Evolutionary conservation across 1,140 invertebrate genomes (phyloP).

Genomic region (Copidosoma floridanum): DNA sequence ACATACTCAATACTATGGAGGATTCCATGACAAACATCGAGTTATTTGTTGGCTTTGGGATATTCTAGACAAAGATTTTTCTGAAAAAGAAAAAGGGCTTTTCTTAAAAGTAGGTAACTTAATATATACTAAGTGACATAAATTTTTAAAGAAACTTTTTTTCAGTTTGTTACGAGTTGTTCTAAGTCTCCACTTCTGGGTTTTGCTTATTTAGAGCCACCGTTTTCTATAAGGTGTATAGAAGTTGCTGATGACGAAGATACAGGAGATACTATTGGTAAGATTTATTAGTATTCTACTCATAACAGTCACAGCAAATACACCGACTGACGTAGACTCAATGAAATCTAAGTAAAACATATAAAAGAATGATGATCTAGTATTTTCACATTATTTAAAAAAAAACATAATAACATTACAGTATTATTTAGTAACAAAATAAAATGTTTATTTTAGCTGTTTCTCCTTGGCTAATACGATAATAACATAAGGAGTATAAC

Average conservation of each 20-base stretch:
- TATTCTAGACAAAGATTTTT: conserved; percentile 94
- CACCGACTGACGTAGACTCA: too few species aligned
- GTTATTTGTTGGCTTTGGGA: conserved; percentile 99
- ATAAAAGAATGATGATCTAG: too few species aligned
- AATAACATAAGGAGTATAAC: too few species aligned
- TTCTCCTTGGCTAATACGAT: too few species aligned
- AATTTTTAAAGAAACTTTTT: background rate
- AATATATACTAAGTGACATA: too few species aligned
- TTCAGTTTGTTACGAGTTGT: conserved; percentile 97
- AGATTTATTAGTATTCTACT: conserved; percentile 21
- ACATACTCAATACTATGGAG: conserved; percentile 98
- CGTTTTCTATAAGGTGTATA: conserved; percentile 98
- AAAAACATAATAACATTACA: too few species aligned
- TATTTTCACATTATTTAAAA: too few species aligned
- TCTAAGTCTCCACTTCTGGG: conserved; percentile 96
- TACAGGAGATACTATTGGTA: conserved; percentile 91
- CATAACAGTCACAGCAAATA: too few species aligned
- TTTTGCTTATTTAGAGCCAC: conserved; percentile 95
- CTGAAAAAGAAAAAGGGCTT: conserved; percentile 83
- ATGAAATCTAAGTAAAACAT: too few species aligned
- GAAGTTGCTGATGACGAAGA: conserved; percentile 99
- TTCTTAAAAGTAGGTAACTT: conserved; percentile 77
- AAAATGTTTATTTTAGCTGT: too few species aligned
- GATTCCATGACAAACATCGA: conserved; percentile 97
- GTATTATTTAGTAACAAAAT: too few species aligned